A percentile compares a stretch with the other conserved stretches of the same genome.
phyloP scores from a whole-genome alignment of 2,888 invertebrate genomes.

The Eupithecia exiguata region DNA sequence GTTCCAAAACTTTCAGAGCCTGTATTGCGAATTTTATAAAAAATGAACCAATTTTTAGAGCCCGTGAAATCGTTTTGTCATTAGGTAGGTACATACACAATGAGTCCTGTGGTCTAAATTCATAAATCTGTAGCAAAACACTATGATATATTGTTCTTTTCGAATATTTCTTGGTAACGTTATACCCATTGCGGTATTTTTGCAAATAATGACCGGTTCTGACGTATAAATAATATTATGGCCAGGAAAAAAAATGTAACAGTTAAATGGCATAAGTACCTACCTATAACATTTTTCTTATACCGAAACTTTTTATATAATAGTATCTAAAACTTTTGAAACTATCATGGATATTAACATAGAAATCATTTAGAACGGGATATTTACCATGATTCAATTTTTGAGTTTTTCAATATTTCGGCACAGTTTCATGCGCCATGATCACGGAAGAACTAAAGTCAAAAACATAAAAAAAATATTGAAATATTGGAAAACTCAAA shows the following conservation, averaged over 20 bases:
- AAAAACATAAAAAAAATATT: too few species aligned
- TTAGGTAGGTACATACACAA: conserved; percentile 16
- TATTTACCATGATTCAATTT: too few species aligned
- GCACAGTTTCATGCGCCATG: too few species aligned
- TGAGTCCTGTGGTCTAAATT: conserved; percentile 41
- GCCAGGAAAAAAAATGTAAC: neutral
- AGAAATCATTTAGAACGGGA: too few species aligned
- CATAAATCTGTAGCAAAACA: conserved; percentile 30
- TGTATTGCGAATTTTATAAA: conserved; percentile 41
- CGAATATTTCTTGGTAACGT: conserved; percentile 31
- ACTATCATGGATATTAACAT: too few species aligned
- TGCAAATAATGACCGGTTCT: conserved; percentile 19
- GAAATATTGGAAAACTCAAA: too few species aligned
- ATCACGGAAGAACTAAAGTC: too few species aligned
- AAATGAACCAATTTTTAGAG: conserved; percentile 43
- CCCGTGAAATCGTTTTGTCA: conserved; percentile 27
- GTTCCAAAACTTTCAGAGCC: neutral
- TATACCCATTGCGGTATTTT: conserved; percentile 25
- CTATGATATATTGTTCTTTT: conserved; percentile 31
- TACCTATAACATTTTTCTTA: too few species aligned
- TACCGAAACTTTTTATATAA: too few species aligned
- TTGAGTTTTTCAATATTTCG: too few species aligned
- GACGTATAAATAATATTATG: neutral
- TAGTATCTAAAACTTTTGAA: too few species aligned
- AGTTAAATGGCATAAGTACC: too few species aligned